Evolutionary conservation across 2,888 invertebrate species (phyloP), one percentile per base, ranked within the genome.

Genomic region (Parnassius orleans): DNA sequence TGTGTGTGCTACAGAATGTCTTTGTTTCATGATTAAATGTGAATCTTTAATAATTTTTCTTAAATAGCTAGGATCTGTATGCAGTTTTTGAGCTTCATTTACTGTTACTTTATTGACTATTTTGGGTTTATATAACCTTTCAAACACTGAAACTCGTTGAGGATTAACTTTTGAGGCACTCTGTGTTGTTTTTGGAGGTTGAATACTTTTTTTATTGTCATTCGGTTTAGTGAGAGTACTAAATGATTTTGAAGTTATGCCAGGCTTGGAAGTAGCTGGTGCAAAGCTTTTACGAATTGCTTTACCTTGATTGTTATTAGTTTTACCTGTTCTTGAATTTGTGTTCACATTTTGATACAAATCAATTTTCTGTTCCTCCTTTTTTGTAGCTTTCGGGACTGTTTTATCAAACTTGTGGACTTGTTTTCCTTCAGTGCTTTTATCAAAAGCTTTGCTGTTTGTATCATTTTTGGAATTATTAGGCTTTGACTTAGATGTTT

Each of bases 41-140:
- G 84, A 77, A 12, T 77, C 74, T 3, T 76, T 77, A 0, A 85
- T 76, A 0, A 83, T 71, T 59, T 84, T 84, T 52, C 81, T 80
- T 3, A 84, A 69, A 54, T 79, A 84, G n/a, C 74, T 75, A 0
- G 81, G 79, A 63, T 88, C 82, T 0, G 71, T 80, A 57, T 80
- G 71, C 0, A 85, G 69, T 65, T 83, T 86, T 0, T 74, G 68
- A 0, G 77, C 74, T 1, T 83, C 72, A 14, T 75, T 72, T 0
- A 72, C 2, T 2, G 66, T 61, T 44, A 70, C 70, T 65, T 76
- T 82, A 9, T 69, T 65, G 0, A 71, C 65, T 0, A 63, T 24
- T 72, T 86, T 90, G 0, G 87, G 87, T 66, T 89, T 87, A 62
- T 88, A 90, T 0, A 90, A 68, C 41, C 90, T 72, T 15, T 90